phyloP scores from a whole-genome alignment of 2,797 vertebrate species.

The Nyctibius grandis region DNA sequence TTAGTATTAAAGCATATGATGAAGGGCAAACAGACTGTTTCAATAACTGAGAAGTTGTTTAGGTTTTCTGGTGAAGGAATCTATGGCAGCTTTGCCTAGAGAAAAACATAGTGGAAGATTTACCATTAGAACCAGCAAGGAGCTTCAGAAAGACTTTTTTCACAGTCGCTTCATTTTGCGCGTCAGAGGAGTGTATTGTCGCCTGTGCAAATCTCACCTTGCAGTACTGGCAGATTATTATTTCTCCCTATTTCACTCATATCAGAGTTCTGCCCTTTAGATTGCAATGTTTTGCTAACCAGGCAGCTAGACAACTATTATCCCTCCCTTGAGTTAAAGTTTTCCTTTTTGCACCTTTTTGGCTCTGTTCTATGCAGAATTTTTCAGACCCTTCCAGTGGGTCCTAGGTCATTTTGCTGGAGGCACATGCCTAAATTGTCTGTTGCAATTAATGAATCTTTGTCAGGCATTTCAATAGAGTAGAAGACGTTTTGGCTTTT shows the following conservation, averaged over 20 bases:
- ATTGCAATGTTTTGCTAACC: background rate
- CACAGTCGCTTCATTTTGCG: background rate
- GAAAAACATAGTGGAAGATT: background rate
- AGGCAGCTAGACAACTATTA: background rate
- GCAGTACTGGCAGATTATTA: background rate
- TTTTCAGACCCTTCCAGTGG: background rate
- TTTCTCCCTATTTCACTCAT: background rate
- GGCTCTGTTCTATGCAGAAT: background rate
- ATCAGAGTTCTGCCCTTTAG: background rate
- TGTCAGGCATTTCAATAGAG: background rate
- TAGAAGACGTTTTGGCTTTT: background rate
- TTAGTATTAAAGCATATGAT: background rate
- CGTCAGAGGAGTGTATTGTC: background rate
- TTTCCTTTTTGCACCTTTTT: background rate
- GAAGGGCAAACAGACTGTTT: background rate
- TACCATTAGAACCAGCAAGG: background rate
- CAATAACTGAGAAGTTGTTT: background rate
- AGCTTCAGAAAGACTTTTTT: background rate
- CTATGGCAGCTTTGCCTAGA: background rate
- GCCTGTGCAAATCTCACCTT: background rate
- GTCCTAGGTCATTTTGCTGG: background rate
- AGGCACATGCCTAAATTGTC: background rate
- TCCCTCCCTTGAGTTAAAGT: background rate
- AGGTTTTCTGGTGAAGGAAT: background rate
- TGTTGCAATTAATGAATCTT: background rate